Base-by-base conservation (phyloP, 2,113 vertebrate species). In the Terrapene triunguis region DNA sequence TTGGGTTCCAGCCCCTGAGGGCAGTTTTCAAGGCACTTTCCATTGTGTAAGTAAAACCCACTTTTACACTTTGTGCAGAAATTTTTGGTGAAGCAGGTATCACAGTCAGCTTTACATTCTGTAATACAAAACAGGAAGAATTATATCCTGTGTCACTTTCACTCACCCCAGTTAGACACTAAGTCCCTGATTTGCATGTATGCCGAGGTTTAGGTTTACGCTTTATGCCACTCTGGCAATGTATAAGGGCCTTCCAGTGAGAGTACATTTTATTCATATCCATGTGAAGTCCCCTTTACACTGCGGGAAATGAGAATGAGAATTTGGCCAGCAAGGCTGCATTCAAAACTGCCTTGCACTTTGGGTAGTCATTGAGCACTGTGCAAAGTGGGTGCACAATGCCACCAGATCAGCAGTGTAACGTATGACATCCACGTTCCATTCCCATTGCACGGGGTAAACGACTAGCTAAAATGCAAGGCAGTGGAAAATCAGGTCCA, bases 11-110 rank as follows among this genome's bases (percentile, higher is more conserved):
- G 97, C 90, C 99, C 99, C 55, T 99, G 99, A 2, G 99, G 99
- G 95, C 99, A 99, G 96, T 96, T 99, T 98, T 99, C 99, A 98
- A 99, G 99, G 98, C 99, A 99, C 98, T 99, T 99, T 96, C 99
- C 99, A 96, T 98, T 99, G 98, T 99, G 98, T 97, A 99, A 99
- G 98, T 99, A 99, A 98, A 99, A 99, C 83, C 99, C 99, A 89
- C 98, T 98, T 98, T 99, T 99, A 98, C 99, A 99, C 86, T 99
- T 99, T 81, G 99, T 99, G 98, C 99, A 99, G 98, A 99, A 99
- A 98, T 99, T 99, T 98, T 98, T 99, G 98, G 99, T 99, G 98
- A 99, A 99, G 98, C 99, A 99, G 95, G 99, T 99, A 96, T 99
- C 99, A 96, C 99, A 99, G 98, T 99, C 99, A 93, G 99, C 98